phyloP scores from a whole-genome alignment of 2,888 invertebrate genomes.

The Melinaea menophilus region DNA sequence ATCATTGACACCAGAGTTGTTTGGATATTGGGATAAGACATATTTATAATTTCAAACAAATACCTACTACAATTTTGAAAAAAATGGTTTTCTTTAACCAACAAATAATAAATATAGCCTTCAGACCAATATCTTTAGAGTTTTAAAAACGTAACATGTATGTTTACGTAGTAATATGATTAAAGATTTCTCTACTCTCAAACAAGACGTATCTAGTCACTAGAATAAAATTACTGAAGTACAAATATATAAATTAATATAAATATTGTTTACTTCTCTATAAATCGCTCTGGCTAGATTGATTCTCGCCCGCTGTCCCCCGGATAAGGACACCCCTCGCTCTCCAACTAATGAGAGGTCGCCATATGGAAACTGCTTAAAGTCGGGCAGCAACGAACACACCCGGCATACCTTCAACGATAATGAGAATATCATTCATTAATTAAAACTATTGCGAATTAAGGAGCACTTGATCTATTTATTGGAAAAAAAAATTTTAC shows the following conservation, averaged over 20 bases:
- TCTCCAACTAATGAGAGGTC: conserved; percentile 90
- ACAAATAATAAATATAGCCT: no score
- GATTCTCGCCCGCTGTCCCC: conserved; percentile 90
- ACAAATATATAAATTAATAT: neutral
- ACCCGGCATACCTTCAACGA: conserved; percentile 76
- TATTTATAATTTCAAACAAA: no score
- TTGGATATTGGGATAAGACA: no score
- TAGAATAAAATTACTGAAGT: neutral
- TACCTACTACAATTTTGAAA: no score
- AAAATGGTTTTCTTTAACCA: no score
- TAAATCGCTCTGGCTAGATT: conserved; percentile 88
- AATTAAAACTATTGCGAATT: neutral
- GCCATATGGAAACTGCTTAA: conserved; percentile 85
- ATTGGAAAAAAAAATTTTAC: conserved; percentile 39
- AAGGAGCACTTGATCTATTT: neutral
- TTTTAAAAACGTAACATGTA: no score
- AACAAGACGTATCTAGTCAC: no score
- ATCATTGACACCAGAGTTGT: no score
- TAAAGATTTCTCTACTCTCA: no score
- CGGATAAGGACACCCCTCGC: conserved; percentile 87
- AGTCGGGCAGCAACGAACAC: conserved; percentile 83
- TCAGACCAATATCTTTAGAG: no score
- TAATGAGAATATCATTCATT: conserved; percentile 7
- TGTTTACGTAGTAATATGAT: no score
- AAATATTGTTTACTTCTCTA: conserved; percentile 77